Evolutionary conservation across 2,113 vertebrate genomes (phyloP).

Genomic region (Salvelinus alpinus): DNA sequence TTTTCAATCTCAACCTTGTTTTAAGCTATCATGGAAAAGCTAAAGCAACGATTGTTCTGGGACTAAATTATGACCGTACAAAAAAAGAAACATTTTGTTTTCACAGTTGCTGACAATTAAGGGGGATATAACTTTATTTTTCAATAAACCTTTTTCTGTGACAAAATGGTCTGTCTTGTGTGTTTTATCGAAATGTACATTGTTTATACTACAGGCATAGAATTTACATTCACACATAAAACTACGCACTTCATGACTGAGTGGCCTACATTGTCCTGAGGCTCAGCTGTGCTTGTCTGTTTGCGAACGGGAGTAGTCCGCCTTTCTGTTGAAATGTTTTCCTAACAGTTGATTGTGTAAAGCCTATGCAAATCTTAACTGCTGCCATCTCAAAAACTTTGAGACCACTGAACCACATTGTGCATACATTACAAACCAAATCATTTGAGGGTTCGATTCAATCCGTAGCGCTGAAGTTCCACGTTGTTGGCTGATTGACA

Average conservation of each 20-base stretch:
- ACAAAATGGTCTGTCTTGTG: constrained; percentile 59
- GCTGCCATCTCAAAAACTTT: no score
- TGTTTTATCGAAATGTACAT: constrained; percentile 50
- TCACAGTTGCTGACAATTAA: constrained; percentile 63
- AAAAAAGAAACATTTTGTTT: constrained; percentile 34
- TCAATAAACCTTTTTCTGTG: constrained; percentile 94
- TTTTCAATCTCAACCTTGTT: constrained; percentile 10
- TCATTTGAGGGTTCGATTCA: no score
- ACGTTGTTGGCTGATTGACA: no score
- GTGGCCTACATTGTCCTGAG: neutral
- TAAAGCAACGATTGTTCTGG: constrained; percentile 1
- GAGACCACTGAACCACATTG: no score
- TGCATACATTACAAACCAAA: no score
- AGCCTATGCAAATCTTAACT: neutral
- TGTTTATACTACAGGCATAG: constrained; percentile 56
- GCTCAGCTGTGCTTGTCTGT: neutral
- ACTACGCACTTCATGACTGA: neutral
- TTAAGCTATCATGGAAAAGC: constrained; percentile 25
- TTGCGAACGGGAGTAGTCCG: neutral
- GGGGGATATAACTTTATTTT: constrained; percentile 97
- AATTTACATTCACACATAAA: constrained; percentile 52
- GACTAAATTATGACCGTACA: constrained; percentile 27
- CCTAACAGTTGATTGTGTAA: neutral
- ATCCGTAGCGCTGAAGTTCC: no score
- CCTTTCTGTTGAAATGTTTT: neutral